A percentile compares a stretch with the other conserved stretches of the same genome.
Conservation (phyloP, 64 coral and sea anemone genomes). For the Actinia tenebrosa region DNA sequence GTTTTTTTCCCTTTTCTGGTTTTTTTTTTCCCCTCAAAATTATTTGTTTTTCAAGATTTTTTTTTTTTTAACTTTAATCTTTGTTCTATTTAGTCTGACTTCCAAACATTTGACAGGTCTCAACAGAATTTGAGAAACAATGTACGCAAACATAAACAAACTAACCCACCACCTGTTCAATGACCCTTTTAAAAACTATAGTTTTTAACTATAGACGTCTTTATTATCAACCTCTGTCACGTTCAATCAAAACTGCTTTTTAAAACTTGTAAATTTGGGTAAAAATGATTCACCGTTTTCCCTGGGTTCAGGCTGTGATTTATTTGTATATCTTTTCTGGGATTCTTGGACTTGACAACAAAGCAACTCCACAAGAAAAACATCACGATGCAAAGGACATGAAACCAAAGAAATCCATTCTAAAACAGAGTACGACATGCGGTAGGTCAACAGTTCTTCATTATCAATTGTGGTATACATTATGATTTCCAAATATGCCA, state of each 20-base stretch:
- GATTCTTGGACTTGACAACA: not conserved
- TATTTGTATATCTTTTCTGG: not conserved
- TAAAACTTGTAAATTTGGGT: not conserved
- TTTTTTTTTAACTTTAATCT: not conserved
- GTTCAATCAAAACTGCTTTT: too few relatives aligned
- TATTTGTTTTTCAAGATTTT: not conserved
- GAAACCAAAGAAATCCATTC: not conserved
- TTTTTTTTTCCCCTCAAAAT: too few relatives aligned
- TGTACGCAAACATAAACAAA: not conserved
- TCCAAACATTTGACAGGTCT: not conserved
- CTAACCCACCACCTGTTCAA: not conserved
- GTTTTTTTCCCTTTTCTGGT: too few relatives aligned
- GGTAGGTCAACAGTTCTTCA: not conserved
- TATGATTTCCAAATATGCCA: too few relatives aligned
- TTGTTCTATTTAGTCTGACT: not conserved
- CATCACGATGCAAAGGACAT: not conserved
- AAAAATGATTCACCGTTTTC: not conserved
- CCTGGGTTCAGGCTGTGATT: not conserved
- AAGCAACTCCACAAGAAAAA: not conserved
- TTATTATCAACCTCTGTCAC: too few relatives aligned
- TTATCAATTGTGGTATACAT: too few relatives aligned
- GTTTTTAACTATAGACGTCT: too few relatives aligned
- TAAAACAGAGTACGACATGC: not conserved
- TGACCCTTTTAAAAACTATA: not conserved
- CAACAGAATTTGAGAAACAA: not conserved